phyloP scores from a whole-genome alignment of 2,797 vertebrate species.

The Enteromius mattozi region DNA sequence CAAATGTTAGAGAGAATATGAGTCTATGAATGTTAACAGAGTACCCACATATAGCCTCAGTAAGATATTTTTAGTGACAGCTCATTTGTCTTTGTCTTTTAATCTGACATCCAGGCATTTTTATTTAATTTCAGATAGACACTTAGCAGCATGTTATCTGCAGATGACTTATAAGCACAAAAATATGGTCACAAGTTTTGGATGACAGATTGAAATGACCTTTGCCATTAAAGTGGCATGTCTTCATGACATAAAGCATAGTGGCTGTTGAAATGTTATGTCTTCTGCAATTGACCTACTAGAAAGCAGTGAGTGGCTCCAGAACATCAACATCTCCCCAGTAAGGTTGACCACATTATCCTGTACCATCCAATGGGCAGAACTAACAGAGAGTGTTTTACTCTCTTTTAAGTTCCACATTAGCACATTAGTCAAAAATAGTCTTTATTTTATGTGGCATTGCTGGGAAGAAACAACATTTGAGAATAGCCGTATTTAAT shows the following conservation, averaged over 20 bases:
- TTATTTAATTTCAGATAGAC: background rate
- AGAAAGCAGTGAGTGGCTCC: background rate
- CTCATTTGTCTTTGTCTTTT: constrained; percentile 2
- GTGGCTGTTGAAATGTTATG: background rate
- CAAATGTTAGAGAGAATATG: background rate
- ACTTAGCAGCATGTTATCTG: background rate
- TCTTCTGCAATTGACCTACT: background rate
- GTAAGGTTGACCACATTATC: background rate
- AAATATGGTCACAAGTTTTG: background rate
- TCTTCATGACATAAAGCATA: background rate
- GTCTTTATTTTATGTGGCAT: background rate
- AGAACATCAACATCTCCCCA: background rate
- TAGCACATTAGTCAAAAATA: background rate
- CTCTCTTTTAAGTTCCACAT: background rate
- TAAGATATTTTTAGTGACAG: background rate
- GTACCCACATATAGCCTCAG: background rate
- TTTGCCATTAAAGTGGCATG: background rate
- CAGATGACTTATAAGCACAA: constrained; percentile 5
- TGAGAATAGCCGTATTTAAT: background rate
- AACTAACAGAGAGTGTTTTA: background rate
- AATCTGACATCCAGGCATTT: background rate
- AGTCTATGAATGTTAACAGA: background rate
- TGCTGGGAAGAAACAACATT: background rate
- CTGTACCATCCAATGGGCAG: background rate
- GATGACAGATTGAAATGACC: background rate